Evolutionary conservation across 2,888 invertebrate species (phyloP).

Genomic region (Rotaria sp.): DNA sequence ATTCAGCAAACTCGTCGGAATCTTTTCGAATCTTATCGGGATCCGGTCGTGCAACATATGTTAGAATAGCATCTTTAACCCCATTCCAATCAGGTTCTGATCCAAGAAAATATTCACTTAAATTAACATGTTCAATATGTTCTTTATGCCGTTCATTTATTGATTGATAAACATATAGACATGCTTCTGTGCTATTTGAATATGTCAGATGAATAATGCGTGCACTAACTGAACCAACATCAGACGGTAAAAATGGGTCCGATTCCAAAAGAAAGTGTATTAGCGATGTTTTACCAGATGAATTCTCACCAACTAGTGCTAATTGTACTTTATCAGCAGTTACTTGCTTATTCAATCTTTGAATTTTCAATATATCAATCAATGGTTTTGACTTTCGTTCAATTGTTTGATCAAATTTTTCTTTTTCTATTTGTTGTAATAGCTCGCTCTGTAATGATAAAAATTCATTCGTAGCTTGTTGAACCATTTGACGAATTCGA

Average conservation of each 20-base stretch:
- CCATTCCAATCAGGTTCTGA: neutral
- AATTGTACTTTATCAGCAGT: neutral
- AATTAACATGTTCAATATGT: neutral
- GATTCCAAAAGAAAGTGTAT: neutral
- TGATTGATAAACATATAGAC: neutral
- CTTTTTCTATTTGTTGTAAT: neutral
- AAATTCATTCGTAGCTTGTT: neutral
- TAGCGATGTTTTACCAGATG: neutral
- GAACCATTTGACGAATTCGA: neutral
- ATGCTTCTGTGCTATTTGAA: neutral
- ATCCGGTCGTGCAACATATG: neutral
- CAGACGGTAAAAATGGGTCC: neutral
- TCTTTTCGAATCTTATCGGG: neutral
- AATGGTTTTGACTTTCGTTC: neutral
- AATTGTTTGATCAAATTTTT: neutral
- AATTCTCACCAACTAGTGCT: neutral
- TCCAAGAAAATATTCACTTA: neutral
- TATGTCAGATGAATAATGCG: neutral
- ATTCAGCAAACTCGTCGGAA: neutral
- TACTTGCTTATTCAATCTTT: neutral
- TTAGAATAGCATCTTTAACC: neutral
- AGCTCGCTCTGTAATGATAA: neutral
- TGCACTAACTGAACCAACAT: neutral
- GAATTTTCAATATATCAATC: neutral
- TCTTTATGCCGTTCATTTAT: neutral